Percentiles rank a stretch among this genome's conserved stretches.
These are phyloP conservation scores for Nothura maculosa DNA, from an alignment of 2,797 vertebrate species.

Conservation along the genomic window DNA sequence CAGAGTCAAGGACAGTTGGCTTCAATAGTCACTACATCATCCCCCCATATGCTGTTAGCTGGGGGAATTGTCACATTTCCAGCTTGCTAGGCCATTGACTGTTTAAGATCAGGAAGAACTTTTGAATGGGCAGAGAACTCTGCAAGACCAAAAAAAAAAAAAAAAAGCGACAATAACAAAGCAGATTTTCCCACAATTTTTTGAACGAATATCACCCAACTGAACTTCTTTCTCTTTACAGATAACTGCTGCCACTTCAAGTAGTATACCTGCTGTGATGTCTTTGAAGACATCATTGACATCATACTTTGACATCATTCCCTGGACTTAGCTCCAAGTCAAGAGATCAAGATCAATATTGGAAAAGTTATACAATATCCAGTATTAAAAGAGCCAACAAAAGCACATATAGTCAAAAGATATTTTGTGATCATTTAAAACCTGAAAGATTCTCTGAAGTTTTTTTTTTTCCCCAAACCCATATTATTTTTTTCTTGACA, in stretches of 20 bases:
- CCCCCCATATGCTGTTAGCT: neutral
- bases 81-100: neutral
- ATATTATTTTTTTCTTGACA: slow-evolving; percentile 24
- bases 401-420: neutral
- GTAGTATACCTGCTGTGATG: neutral
- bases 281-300: neutral
- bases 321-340: neutral
- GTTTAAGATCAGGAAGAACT: neutral
- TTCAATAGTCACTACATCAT: neutral
- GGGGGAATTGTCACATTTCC: neutral
- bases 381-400: neutral
- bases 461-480: neutral
- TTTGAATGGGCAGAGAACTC: neutral
- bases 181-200: neutral
- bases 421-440: slow-evolving; percentile 1
- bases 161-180: neutral
- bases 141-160: neutral
- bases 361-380: neutral
- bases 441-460: neutral
- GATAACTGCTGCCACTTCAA: neutral
- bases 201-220: neutral
- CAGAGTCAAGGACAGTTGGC: neutral
- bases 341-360: neutral
- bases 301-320: neutral
- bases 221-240: neutral